These are phyloP conservation scores for Helostoma temminkii DNA, from an alignment of 2,797 vertebrate species.

Conservation along the genomic window DNA sequence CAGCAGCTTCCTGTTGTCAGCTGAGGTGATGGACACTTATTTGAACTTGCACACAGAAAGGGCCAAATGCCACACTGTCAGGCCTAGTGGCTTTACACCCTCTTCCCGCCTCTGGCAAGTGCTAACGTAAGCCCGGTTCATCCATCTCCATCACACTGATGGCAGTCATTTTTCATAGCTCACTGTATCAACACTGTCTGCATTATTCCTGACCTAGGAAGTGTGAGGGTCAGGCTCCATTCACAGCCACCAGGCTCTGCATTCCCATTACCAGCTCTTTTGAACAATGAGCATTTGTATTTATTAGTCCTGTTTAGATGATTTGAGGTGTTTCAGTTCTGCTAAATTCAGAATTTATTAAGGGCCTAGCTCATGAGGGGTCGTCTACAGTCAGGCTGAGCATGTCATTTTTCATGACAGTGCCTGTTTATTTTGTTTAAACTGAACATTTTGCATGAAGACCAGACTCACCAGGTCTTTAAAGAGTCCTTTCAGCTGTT, in stretches of 20 bases:
- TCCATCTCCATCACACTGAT: constrained; percentile 80
- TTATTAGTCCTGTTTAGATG: neutral
- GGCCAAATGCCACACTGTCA: constrained; percentile 76
- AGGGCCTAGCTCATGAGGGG: too few relatives aligned
- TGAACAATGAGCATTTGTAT: constrained; percentile 59
- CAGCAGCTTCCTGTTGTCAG: constrained; percentile 87
- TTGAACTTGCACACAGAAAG: constrained; percentile 78
- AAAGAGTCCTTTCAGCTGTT: constrained; percentile 92
- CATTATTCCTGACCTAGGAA: constrained; percentile 74
- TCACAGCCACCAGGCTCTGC: constrained; percentile 47
- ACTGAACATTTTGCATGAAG: neutral
- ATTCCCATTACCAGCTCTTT: constrained; percentile 38
- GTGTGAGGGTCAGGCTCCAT: constrained; percentile 64
- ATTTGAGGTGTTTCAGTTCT: neutral
- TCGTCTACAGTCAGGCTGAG: too few relatives aligned
- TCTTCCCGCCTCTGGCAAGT: constrained; percentile 64
- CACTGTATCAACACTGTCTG: constrained; percentile 77
- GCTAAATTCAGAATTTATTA: too few relatives aligned
- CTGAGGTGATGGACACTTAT: constrained; percentile 85
- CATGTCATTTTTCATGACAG: neutral
- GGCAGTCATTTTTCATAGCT: constrained; percentile 74
- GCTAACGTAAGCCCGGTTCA: constrained; percentile 75
- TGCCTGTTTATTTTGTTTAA: neutral
- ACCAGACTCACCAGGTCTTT: constrained; percentile 88
- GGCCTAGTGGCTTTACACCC: constrained; percentile 66